Conservation (phyloP, 2,797 vertebrate species). For the Lindbergichthys nudifrons region DNA sequence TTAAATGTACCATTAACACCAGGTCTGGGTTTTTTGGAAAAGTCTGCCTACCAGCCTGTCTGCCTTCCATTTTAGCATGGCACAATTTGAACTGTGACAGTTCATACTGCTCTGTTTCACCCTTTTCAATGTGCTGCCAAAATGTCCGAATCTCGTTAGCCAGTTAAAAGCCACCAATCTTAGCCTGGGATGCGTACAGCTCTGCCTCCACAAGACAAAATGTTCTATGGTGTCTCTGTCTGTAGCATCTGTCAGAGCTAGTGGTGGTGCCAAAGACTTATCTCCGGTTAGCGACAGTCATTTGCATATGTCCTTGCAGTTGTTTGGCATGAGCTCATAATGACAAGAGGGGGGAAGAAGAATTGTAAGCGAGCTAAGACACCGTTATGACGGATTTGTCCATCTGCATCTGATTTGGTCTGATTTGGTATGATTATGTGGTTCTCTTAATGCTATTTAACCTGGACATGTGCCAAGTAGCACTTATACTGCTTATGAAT, state of each 20-base stretch:
- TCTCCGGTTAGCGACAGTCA: slow-evolving; percentile 69
- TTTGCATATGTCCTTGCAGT: slow-evolving; percentile 81
- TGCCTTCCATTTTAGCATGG: slow-evolving; percentile 51
- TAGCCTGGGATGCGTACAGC: slow-evolving; percentile 59
- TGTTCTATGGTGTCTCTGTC: slow-evolving; percentile 68
- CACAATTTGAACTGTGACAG: slow-evolving; percentile 70
- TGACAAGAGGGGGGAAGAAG: slow-evolving; percentile 50
- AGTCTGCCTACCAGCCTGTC: slow-evolving; percentile 46
- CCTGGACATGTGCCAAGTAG: slow-evolving; percentile 38
- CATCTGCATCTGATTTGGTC: slow-evolving; percentile 50
- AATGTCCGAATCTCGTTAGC: slow-evolving; percentile 76
- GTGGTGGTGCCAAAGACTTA: slow-evolving; percentile 68
- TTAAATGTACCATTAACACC: slow-evolving; percentile 64
- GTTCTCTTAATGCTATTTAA: slow-evolving; percentile 36
- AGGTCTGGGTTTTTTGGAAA: slow-evolving; percentile 50
- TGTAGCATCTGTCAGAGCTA: slow-evolving; percentile 67
- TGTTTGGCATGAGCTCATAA: slow-evolving; percentile 70
- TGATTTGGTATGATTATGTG: slow-evolving; percentile 43
- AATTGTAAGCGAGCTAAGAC: slow-evolving; percentile 49
- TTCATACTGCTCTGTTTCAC: slow-evolving; percentile 70
- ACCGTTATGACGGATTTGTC: slow-evolving; percentile 47
- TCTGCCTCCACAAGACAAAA: slow-evolving; percentile 68
- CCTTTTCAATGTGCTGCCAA: slow-evolving; percentile 75
- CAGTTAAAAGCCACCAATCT: slow-evolving; percentile 70
- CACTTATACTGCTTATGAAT: slow-evolving; percentile 31